These are phyloP conservation scores for Hypotaenidia philippensis DNA, from an alignment of 2,797 vertebrate species.

Conservation along the genomic window DNA sequence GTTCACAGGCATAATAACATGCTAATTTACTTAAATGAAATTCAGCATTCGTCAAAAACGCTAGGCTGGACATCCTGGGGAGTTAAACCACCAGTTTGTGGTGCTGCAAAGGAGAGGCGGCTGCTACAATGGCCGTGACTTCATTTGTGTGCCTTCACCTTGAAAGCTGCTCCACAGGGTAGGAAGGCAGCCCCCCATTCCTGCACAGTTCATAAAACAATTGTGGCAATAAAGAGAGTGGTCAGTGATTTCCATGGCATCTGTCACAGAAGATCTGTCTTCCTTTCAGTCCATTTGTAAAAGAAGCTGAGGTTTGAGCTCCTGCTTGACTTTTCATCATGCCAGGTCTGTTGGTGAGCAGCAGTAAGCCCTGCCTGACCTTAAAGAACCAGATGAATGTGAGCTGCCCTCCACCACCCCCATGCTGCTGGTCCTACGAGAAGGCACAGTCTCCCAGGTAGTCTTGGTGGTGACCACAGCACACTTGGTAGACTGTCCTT, in stretches of 20 bases:
- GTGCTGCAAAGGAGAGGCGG: neutral
- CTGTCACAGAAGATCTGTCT: neutral
- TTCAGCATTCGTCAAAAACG: neutral
- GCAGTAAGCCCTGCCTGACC: neutral
- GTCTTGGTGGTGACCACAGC: neutral
- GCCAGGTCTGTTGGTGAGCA: neutral
- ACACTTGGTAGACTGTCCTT: neutral
- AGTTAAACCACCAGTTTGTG: neutral
- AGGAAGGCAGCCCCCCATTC: neutral
- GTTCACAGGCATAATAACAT: neutral
- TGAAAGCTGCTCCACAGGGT: neutral
- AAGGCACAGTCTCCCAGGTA: neutral
- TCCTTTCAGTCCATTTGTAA: neutral
- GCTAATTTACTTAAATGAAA: neutral
- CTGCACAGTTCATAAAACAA: neutral
- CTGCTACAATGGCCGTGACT: neutral
- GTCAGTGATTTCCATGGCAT: neutral
- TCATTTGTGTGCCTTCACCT: neutral
- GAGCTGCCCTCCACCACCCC: neutral
- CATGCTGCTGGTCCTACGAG: neutral
- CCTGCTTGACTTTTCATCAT: neutral
- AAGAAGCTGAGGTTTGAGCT: neutral
- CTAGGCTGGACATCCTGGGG: neutral
- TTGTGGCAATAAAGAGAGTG: neutral
- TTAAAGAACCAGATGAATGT: neutral